phyloP scores from a whole-genome alignment of 2,888 invertebrate species.

The Eristalis tenax region DNA sequence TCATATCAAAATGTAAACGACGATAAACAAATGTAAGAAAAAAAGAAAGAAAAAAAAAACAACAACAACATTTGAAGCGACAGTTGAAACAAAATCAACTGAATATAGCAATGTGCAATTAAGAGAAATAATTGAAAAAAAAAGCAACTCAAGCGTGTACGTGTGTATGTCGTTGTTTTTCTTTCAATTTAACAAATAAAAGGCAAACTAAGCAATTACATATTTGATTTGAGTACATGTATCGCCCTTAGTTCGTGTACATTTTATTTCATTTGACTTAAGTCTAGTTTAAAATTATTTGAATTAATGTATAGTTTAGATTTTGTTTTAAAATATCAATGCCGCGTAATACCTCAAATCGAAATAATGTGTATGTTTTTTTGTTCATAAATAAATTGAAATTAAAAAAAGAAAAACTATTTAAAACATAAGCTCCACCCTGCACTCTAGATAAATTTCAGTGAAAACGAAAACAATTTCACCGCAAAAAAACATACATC shows the following conservation, averaged over 20 bases:
- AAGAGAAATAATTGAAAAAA: not conserved
- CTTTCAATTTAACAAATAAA: slow-evolving; percentile 10
- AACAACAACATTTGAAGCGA: not conserved
- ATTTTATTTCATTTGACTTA: not conserved
- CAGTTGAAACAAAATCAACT: not conserved
- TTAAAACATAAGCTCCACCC: not conserved
- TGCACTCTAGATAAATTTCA: slow-evolving; percentile 47
- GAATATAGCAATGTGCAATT: slow-evolving; percentile 42
- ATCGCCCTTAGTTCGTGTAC: slow-evolving; percentile 2
- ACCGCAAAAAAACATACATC: slow-evolving; percentile 12
- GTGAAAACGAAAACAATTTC: slow-evolving; percentile 15
- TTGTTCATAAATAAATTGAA: not conserved
- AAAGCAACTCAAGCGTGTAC: not conserved
- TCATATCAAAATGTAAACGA: slow-evolving; percentile 61
- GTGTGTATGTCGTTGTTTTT: not conserved
- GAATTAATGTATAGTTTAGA: slow-evolving; percentile 6
- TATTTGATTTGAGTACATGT: not conserved
- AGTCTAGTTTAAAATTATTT: slow-evolving; percentile 7
- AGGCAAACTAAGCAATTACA: slow-evolving; percentile 15
- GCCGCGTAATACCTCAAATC: slow-evolving; percentile 69
- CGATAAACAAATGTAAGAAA: slow-evolving; percentile 3
- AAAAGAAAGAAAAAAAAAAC: not conserved
- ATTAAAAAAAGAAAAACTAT: slow-evolving; percentile 3
- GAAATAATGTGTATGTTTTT: slow-evolving; percentile 8
- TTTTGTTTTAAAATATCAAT: slow-evolving; percentile 3